These are phyloP conservation scores for Hyperopisus bebe DNA, from an alignment of 2,113 vertebrate species.

Conservation along the genomic window DNA sequence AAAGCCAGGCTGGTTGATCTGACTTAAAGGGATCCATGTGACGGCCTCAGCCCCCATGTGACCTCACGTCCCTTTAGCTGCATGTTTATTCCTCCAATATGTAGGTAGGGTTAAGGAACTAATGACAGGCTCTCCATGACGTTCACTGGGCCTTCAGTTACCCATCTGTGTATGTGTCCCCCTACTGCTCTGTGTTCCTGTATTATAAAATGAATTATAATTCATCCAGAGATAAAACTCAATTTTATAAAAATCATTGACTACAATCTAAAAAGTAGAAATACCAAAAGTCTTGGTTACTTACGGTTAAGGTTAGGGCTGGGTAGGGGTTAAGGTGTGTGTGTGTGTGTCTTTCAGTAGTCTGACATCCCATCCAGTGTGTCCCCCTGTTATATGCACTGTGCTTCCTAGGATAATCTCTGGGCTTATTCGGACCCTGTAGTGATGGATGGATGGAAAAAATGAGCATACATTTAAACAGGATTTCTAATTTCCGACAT, in stretches of 20 bases:
- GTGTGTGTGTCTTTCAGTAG: neutral
- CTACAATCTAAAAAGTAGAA: neutral
- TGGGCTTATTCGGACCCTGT: neutral
- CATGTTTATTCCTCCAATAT: constrained; percentile 18
- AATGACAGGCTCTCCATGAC: constrained; percentile 22
- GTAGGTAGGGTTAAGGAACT: constrained; percentile 23
- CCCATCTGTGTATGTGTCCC: neutral
- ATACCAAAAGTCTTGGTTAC: neutral
- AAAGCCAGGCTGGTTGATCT: neutral
- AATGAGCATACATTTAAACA: neutral
- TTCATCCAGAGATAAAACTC: neutral
- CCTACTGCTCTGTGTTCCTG: neutral
- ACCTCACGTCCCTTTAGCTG: constrained; percentile 20
- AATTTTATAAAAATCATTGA: neutral
- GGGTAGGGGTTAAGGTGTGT: neutral
- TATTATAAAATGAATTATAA: neutral
- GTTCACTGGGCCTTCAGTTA: constrained; percentile 5
- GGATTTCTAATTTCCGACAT: neutral
- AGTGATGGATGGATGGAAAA: neutral
- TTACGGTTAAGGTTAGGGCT: neutral
- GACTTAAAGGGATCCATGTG: neutral
- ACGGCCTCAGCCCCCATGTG: constrained; percentile 17
- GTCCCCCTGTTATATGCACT: neutral
- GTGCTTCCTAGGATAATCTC: neutral
- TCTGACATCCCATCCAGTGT: neutral